Percentiles rank a stretch among this genome's conserved stretches.
Evolutionary conservation across 2,113 vertebrate species (phyloP).

Genomic region (Oryzias melastigma): DNA sequence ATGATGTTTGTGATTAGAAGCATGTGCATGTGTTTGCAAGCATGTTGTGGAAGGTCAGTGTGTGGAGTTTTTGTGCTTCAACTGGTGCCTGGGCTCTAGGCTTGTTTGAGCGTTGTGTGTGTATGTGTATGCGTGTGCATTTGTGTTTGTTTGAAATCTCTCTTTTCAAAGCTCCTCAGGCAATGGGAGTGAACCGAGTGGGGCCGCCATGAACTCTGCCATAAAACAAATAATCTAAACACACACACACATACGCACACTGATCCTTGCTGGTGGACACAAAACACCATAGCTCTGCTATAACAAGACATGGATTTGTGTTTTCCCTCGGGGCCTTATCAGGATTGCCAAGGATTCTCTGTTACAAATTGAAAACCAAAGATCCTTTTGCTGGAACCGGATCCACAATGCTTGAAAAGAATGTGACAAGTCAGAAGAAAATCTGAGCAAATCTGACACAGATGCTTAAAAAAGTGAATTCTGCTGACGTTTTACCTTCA

Average conservation of each 20-base stretch:
- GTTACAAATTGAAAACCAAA: not conserved
- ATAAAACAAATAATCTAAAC: slow-evolving; percentile 55
- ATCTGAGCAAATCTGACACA: not conserved
- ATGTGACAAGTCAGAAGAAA: not conserved
- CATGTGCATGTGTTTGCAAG: not conserved
- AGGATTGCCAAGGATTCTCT: not conserved
- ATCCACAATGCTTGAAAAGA: not conserved
- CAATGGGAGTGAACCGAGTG: slow-evolving; percentile 35
- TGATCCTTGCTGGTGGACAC: slow-evolving; percentile 25
- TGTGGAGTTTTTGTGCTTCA: slow-evolving; percentile 21
- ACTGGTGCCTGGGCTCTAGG: slow-evolving; percentile 23
- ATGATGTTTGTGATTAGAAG: slow-evolving; percentile 5
- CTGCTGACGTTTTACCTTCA: not conserved
- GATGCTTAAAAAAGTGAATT: not conserved
- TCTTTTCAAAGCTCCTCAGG: slow-evolving; percentile 17
- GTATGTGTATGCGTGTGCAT: slow-evolving; percentile 22
- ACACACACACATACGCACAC: slow-evolving; percentile 21
- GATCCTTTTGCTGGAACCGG: not conserved
- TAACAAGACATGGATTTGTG: not conserved
- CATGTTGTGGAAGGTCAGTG: slow-evolving; percentile 6
- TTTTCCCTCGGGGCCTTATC: slow-evolving; percentile 8
- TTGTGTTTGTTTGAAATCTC: slow-evolving; percentile 49
- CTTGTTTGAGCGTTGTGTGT: slow-evolving; percentile 36
- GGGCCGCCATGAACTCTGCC: slow-evolving; percentile 36
- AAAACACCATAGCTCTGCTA: not conserved